A percentile compares a stretch with the other conserved stretches of the same genome.
Evolutionary conservation across 1,140 invertebrate genomes (phyloP).

Genomic region (Alviniconcha marisindica): DNA sequence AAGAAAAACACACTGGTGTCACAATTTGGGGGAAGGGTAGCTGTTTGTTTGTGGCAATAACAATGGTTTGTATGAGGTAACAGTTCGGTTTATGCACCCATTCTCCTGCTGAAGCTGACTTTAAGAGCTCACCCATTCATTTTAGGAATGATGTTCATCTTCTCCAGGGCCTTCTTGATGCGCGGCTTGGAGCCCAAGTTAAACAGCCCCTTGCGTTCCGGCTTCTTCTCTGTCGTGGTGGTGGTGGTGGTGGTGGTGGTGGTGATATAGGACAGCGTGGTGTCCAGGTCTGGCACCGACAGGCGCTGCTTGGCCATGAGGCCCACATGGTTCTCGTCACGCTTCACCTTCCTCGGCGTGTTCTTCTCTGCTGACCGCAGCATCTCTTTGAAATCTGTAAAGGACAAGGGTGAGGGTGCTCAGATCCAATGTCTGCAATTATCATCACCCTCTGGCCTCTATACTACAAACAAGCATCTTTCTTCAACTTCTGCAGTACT

Average conservation of each 20-base stretch:
- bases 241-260: conserved; percentile 41
- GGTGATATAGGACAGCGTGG: conserved; percentile 47
- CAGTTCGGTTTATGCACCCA: no score
- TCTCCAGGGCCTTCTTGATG: conserved; percentile 91
- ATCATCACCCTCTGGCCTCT: no score
- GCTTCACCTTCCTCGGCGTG: conserved; percentile 66
- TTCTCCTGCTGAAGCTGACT: no score
- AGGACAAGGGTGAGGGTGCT: not conserved
- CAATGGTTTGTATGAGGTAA: no score
- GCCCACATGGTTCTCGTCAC: conserved; percentile 42
- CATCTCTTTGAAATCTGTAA: conserved; percentile 87
- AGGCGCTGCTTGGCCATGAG: conserved; percentile 75
- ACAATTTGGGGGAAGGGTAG: no score
- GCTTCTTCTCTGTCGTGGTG: conserved; percentile 48
- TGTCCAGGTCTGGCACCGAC: conserved; percentile 72
- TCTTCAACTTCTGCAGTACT: no score
- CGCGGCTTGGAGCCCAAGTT: conserved; percentile 86
- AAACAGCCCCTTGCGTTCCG: conserved; percentile 78
- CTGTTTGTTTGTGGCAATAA: no score
- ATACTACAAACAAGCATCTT: no score
- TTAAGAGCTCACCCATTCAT: conserved; percentile 87
- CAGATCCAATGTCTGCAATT: no score
- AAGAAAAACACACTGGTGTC: no score
- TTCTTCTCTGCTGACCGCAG: conserved; percentile 88
- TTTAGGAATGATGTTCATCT: conserved; percentile 94